Conservation (phyloP, 2,888 invertebrate species). For the Cataglyphis rosenhaueri region DNA sequence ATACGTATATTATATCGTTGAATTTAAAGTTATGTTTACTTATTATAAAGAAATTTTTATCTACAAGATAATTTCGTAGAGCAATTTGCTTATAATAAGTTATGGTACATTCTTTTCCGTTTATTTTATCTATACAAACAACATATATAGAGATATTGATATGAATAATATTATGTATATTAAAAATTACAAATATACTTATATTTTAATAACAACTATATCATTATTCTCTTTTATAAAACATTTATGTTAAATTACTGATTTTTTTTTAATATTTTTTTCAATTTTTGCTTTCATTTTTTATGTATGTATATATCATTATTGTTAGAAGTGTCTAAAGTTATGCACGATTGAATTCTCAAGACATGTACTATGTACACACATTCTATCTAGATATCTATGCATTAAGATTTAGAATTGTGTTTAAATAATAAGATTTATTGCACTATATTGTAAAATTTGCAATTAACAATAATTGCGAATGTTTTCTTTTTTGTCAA, state of each 20-base stretch:
- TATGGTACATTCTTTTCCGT: neutral
- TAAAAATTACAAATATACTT: neutral
- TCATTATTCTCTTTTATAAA: neutral
- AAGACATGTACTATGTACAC: too few species aligned
- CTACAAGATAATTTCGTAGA: neutral
- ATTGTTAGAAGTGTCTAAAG: neutral
- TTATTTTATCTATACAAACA: neutral
- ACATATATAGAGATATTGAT: neutral
- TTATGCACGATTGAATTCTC: neutral
- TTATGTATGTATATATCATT: neutral
- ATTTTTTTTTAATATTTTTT: neutral
- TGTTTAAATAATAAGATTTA: neutral
- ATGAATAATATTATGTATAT: neutral
- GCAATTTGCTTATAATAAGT: constrained; percentile 18
- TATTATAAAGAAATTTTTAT: neutral
- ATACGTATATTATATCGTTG: neutral
- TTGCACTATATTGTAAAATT: neutral
- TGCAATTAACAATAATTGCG: neutral
- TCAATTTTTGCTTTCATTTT: neutral
- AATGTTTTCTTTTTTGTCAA: neutral
- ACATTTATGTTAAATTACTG: neutral
- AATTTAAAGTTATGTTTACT: constrained; percentile 9
- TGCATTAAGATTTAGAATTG: neutral
- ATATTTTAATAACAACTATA: neutral
- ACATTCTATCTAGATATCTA: neutral